Evolutionary conservation across 2,888 invertebrate species (phyloP).

Genomic region (Ophioninae sp.): DNA sequence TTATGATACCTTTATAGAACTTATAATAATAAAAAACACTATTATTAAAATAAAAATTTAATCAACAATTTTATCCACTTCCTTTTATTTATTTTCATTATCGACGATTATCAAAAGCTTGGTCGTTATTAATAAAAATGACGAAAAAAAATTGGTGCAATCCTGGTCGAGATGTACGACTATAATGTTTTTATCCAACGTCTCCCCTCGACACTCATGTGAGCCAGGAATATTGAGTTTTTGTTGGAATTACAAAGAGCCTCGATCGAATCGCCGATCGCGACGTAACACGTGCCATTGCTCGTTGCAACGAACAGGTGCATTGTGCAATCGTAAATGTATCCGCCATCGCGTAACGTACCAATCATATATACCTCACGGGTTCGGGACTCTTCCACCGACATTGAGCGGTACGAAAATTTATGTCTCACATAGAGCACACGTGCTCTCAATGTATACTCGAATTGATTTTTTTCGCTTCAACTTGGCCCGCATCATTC

Average conservation of each 20-base stretch:
- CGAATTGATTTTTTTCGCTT: conserved; percentile 4
- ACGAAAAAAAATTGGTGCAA: neutral
- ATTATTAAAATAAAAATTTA: no score
- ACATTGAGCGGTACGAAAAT: neutral
- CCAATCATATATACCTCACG: neutral
- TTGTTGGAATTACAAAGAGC: neutral
- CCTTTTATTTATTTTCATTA: neutral
- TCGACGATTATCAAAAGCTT: neutral
- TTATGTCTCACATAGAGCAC: neutral
- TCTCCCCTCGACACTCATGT: neutral
- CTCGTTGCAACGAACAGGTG: neutral
- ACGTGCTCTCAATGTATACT: neutral
- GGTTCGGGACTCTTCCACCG: neutral
- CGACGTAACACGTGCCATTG: conserved; percentile 1
- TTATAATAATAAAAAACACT: no score
- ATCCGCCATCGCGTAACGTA: neutral
- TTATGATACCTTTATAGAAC: no score
- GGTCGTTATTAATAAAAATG: no score
- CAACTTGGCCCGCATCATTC: neutral
- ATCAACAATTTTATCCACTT: neutral
- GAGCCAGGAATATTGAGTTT: neutral
- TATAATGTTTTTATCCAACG: neutral
- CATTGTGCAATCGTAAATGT: conserved; percentile 6
- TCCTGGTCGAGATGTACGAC: neutral
- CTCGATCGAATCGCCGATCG: neutral